Evolutionary conservation across 2,113 vertebrate species (phyloP), one percentile per base, ranked within the genome.

Genomic region (Rhinolophus sinicus): DNA sequence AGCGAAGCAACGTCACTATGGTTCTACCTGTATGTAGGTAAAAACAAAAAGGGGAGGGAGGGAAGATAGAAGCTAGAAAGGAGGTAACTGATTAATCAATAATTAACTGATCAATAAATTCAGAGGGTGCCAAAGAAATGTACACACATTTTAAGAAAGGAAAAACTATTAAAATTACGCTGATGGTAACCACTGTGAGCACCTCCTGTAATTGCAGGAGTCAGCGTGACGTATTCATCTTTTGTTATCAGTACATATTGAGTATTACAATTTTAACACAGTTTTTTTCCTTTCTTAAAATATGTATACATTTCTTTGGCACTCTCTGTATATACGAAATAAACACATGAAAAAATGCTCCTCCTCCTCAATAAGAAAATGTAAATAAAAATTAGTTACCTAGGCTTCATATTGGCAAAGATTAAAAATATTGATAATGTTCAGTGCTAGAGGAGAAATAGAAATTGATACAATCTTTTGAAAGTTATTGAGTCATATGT

Each of bases 321-420:
- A 50, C 10, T 11, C 47, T 50, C 47, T 50, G 47, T 86, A 50
- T 22, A 47, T 16, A 58, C 26, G 9, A 69, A 93, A 89, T 56
- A 93, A 90, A 81, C 35, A 94, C 52, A 44, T n/a, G 73, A 81
- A 85, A 95, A 90, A 60, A 93, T 75, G 86, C 6, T 65, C 15
- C 33, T 54, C 40, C 30, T n/a, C 72, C 21, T 84, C 38, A 58
- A 50, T 50, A 56, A 90, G 12, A 15, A 96, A 73, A 73, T 81
- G 13, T 24, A 93, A 93, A 78, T 35, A 78, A 92, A 62, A 72
- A 70, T 52, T 16, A 80, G 26, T 62, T 88, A 83, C 28, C 54
- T 72, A 72, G 18, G 54, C 26, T 88, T 92, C 62, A 77, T 69
- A 92, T 16, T 84, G 54, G 21, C 70, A 92, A 82, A 84, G 56